Evolutionary conservation across 2,113 vertebrate species (phyloP), one percentile per base, ranked within the genome.

Genomic region (Scalopus aquaticus): DNA sequence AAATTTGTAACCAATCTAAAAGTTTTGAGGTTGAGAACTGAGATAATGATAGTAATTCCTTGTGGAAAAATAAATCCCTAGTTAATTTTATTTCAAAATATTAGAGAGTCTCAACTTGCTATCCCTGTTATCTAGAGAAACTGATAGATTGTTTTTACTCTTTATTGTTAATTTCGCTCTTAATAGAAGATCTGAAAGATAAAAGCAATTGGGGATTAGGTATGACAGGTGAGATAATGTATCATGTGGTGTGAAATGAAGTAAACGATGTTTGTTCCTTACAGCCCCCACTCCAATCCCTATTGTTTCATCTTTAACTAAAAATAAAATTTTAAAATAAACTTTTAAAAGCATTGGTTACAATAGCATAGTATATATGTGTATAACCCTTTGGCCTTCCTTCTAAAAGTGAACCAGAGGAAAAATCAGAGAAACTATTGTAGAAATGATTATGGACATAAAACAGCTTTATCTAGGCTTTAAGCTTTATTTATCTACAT

Each of bases 171-270:
- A 9, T 16, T 74, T 89, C 65, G 54, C 39, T 95, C 56, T 65
- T 96, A 69, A 24, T 58, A 76, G 77, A 94, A 39, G n/a, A 73
- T 82, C 46, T 83, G 32, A 77, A 35, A 92, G 67, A 80, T 88
- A 69, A 90, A 88, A 93, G 5, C 54, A 95, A 2, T 79, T 80
- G 67, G 9, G 39, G 37, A 19, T 5, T 73, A 4, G 49, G 37
- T 74, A 32, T 74, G 76, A 37, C n/a, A 90, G 46, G 17, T 83
- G 58, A 85, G 42, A 37, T 88, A 19, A 62, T 62, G 9, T 46
- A 17, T 83, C 58, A 73, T 9, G 46, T 51, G 32, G 3, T 28
- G 60, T 95, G 17, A 58, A 56, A 49, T 86, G 30, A 24, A 72
- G 28, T 88, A 81, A 51, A 28, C 12, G 58, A 1, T 73, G 15